phyloP scores from a whole-genome alignment of 2,113 vertebrate species.

The Cinclus mexicanus region DNA sequence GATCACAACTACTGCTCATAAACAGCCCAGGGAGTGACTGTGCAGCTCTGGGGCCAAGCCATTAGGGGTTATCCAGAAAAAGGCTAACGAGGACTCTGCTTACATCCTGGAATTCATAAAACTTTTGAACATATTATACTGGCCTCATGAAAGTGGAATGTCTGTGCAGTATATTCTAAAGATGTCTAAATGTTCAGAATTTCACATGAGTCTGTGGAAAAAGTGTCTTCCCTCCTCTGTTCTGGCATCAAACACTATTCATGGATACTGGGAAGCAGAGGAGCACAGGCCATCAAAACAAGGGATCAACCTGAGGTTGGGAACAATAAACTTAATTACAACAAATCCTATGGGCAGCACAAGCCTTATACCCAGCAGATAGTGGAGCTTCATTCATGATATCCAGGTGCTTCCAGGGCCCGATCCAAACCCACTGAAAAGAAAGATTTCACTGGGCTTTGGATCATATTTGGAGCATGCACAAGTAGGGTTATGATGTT shows the following conservation, averaged over 20 bases:
- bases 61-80: constrained; percentile 67
- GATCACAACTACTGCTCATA: constrained; percentile 54
- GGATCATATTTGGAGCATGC: neutral
- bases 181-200: constrained; percentile 59
- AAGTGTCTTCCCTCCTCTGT: neutral
- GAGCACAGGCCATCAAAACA: constrained; percentile 36
- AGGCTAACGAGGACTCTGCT: constrained; percentile 65
- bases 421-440: neutral
- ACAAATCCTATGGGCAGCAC: constrained; percentile 6
- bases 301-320: constrained; percentile 40
- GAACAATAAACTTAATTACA: constrained; percentile 38
- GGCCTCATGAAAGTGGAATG: constrained; percentile 71
- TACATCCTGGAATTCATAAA: constrained; percentile 76
- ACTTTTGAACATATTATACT: constrained; percentile 68
- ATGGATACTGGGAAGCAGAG: constrained; percentile 75
- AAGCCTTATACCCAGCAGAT: neutral
- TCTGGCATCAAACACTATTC: constrained; percentile 51
- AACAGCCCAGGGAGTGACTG: constrained; percentile 66
- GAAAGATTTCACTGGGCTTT: neutral
- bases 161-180: constrained; percentile 52
- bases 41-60: constrained; percentile 64
- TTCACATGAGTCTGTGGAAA: constrained; percentile 69
- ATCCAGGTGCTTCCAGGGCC: neutral
- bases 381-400: neutral
- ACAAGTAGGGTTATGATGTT: neutral